Base-by-base conservation (phyloP, 2,797 vertebrate species). In the Sylvilagus floridanus region DNA sequence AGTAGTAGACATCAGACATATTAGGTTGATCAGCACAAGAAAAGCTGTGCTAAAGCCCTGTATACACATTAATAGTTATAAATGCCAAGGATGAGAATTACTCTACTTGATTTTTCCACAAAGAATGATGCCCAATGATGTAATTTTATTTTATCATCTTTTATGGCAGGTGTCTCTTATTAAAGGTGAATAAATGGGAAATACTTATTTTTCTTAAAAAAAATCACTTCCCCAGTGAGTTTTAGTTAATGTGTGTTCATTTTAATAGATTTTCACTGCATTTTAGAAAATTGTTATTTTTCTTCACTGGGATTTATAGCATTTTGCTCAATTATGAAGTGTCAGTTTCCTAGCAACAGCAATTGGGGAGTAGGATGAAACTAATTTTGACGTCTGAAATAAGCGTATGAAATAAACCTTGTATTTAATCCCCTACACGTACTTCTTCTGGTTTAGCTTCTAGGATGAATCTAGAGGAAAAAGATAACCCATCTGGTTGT, bases 361-460 rank as follows among this genome's bases (percentile, higher is more conserved):
- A 94, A 68, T 78, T 22, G 47, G 19, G 12, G 22, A 68, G 19
- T 47, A 85, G 30, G n/a, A 75, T 57, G 10, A 57, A 85, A 60
- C 10, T 87, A 90, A 84, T 60, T 85, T 90, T 88, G 78, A n/a
- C 68, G 95, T 77, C 47, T 76, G 30, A 84, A 93, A 72, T 71
- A 71, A 89, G 30, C 4, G 37, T 65, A 35, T 66, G 30, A 88
- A 66, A 47, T 86, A 93, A 92, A 54, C 57, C 12, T 10, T 47
- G 2, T 37, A 28, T 16, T 69, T 96, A 69, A 66, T 89, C 30
- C 22, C 4, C 24, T 85, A 21, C 3, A 66, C 50, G 54, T 32
- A 75, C 9, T 50, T 72, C 9, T 50, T 72, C 60, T 93, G 11
- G 2, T 77, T 73, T 86, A 84, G n/a, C 0, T 63, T 83, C n/a